phyloP scores from a whole-genome alignment of 2,113 vertebrate species.

The Globicephala melas region DNA sequence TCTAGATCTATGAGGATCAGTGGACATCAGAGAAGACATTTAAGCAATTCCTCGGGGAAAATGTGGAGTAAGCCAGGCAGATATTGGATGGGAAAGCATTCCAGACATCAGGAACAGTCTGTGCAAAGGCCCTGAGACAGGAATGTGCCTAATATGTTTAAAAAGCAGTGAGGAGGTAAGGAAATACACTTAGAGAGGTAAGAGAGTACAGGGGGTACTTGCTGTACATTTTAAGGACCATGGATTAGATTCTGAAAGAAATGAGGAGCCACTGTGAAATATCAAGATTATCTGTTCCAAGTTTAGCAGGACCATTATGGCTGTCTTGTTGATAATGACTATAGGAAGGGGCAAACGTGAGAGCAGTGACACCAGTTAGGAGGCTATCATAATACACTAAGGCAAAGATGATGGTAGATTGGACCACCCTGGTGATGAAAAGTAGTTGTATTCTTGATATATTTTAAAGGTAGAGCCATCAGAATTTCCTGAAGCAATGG shows the following conservation, averaged over 20 bases:
- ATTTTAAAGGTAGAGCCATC: background rate
- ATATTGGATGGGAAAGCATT: background rate
- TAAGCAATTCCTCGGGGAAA: background rate
- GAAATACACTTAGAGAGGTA: background rate
- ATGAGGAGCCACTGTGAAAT: background rate
- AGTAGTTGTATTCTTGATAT: background rate
- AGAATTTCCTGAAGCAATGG: background rate
- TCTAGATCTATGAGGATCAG: background rate
- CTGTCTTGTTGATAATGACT: background rate
- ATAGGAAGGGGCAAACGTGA: background rate
- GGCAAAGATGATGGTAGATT: background rate
- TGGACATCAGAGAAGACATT: background rate
- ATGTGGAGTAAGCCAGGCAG: background rate
- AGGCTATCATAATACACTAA: background rate
- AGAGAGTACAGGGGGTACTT: background rate
- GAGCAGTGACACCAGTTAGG: background rate
- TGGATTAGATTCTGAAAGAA: background rate
- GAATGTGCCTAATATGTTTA: background rate
- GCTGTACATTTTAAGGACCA: background rate
- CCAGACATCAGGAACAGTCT: background rate
- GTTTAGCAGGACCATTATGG: background rate
- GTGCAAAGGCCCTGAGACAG: background rate
- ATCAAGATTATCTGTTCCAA: background rate
- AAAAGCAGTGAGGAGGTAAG: background rate
- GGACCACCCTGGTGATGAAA: background rate